Base-by-base conservation (phyloP, 1,140 invertebrate genomes). In the Orius laevigatus region DNA sequence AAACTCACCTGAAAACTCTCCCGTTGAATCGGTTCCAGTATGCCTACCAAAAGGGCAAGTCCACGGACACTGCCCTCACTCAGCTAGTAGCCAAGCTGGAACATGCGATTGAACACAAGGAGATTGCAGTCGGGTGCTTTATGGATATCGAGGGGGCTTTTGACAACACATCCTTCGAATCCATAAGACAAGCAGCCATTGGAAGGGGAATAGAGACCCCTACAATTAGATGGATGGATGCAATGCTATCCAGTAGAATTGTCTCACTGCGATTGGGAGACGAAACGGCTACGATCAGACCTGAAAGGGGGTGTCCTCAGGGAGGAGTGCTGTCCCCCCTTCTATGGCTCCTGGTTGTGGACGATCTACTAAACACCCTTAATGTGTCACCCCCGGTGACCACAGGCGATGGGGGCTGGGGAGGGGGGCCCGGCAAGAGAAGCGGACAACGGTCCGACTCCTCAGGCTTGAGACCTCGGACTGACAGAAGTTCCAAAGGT, bases 61-160 rank as follows among this genome's bases (percentile, higher is more conserved):
- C 40, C 18, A 15, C 12, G 5, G 40, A 42, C 5, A 19, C 40
- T 15, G 40, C 40, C 40, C 16, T 42, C 5, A 4, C 14, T 4
- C 12, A 42, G 4, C 18, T 42, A 15, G 18, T 19, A 5, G 10
- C 3, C 12, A 14, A 5, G 14, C 10, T 42, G 19, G 40, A 42
- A 16, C 3, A 12, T 5, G 19, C 4, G 12, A 14, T 42, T 14
- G 40, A 12, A 8, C 2, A 11, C 40, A 42, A 42, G 40, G 40
- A 42, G 18, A 11, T 42, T 2, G 40, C 40, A 3, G 12, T 42
- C 4, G 12, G 5, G 4, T 15, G n/a, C 14, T 46, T 56, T n/a
- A 11, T 56, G 8, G 49, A 56, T 16, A 52, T 56, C 10, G 52
- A 51, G 10, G 49, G 52, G 11, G 52, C 52, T 1, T 53, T 56